A percentile compares a stretch with the other conserved stretches of the same genome.
Conservation (phyloP, 2,113 vertebrate genomes). For the Centropristis striata region DNA sequence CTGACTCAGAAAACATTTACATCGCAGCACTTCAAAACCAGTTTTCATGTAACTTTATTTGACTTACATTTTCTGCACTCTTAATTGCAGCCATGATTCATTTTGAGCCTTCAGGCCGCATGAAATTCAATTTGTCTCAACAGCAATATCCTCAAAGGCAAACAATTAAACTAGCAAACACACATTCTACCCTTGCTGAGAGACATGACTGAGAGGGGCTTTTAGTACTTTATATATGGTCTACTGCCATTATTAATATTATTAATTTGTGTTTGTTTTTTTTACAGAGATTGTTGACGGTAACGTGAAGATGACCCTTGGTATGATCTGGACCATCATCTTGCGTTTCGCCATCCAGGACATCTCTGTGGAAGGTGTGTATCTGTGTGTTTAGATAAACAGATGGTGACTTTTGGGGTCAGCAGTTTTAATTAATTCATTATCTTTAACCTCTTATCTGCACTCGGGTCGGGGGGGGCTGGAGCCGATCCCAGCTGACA, state of each 20-base stretch:
- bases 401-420: not conserved
- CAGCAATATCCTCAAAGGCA: not conserved
- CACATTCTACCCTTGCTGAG: not conserved
- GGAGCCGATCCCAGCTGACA: too few species aligned
- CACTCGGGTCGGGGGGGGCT: too few species aligned
- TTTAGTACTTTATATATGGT: too few species aligned
- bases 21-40: constrained; percentile 24
- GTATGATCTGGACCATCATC: constrained; percentile 97
- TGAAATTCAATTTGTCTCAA: constrained; percentile 32
- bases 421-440: too few species aligned
- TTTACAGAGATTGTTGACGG: constrained; percentile 91
- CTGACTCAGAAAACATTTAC: not conserved
- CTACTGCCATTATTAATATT: not conserved
- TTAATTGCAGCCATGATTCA: not conserved
- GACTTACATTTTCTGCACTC: not conserved
- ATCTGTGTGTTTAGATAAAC: not conserved
- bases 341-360: constrained; percentile 95
- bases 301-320: constrained; percentile 94
- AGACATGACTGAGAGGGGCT: not conserved
- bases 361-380: constrained; percentile 91
- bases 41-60: constrained; percentile 1
- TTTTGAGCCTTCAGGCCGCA: not conserved
- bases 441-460: too few species aligned
- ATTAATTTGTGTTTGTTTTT: constrained; percentile 13
- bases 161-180: not conserved